These are phyloP conservation scores for Heterodera carotae DNA, from an alignment of 1,140 invertebrate genomes.

Conservation along the genomic window DNA sequence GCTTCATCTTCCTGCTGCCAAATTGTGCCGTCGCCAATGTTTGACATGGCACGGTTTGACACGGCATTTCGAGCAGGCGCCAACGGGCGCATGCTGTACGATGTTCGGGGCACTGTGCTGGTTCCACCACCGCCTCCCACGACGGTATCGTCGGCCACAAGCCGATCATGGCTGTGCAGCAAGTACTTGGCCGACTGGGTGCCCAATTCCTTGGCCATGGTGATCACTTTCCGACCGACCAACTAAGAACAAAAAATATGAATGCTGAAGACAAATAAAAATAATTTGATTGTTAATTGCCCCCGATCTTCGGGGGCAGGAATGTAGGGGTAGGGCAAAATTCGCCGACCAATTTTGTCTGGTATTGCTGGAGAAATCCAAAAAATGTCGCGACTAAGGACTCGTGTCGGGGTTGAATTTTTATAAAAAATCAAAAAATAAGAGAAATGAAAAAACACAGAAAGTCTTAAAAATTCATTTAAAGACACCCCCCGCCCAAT, in stretches of 20 bases:
- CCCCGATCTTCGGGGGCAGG: too few species aligned
- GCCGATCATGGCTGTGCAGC: conserved; percentile 46
- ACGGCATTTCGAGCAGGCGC: conserved; percentile 9
- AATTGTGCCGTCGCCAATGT: conserved; percentile 27
- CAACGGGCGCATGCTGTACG: conserved; percentile 32
- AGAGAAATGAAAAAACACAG: too few species aligned
- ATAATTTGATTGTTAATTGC: too few species aligned
- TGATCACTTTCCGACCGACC: conserved; percentile 51
- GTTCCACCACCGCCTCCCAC: conserved; percentile 33
- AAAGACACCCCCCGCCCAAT: too few species aligned
- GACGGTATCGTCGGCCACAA: conserved; percentile 47
- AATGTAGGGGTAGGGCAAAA: too few species aligned
- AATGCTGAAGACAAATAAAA: conserved; percentile 5
- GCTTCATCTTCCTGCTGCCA: not conserved
- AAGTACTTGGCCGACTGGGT: conserved; percentile 48
- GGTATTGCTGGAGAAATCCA: too few species aligned
- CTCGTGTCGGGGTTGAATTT: too few species aligned
- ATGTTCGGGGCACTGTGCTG: conserved; percentile 18
- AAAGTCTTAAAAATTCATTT: too few species aligned
- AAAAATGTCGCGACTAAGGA: too few species aligned
- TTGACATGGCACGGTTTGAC: conserved; percentile 7
- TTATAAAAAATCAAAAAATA: too few species aligned
- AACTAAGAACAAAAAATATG: conserved; percentile 36
- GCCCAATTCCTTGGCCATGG: conserved; percentile 49
- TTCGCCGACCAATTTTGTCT: too few species aligned